Evolutionary conservation across 1,140 invertebrate genomes (phyloP), one percentile per base, ranked within the genome.

Genomic region (Lutraria rhynchaena): DNA sequence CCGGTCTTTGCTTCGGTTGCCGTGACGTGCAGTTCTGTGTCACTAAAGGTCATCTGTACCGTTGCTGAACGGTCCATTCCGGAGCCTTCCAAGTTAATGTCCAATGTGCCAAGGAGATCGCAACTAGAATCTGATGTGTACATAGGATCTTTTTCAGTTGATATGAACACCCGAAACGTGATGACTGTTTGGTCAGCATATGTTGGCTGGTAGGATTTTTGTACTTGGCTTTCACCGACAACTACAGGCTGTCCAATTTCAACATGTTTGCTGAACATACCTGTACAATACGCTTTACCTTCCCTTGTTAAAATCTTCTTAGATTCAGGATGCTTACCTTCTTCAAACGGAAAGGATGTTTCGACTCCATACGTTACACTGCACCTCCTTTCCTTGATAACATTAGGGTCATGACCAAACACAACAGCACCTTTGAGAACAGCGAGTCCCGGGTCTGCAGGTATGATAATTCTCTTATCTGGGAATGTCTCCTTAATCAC

Each of bases 391-490:
- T 61, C 61, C 15, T 35, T n/a, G 13, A 85, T 77, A 9, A 65
- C 76, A 27, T 37, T 22, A 33, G 84, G 81, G 27, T 71, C 29
- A 37, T 76, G 58, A 31, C 81, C 84, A 63, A 81, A 85, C n/a
- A 81, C 71, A 0, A 85, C 81, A 4, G 84, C 81, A 3, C 81
- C 84, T 77, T 85, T 85, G 24, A 85, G 33, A 1, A 85, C 84
- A 7, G 84, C 75, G 9, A 85, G 58, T 17, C 46, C 71, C 3
- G 70, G 29, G 31, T 85, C 84, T 7, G 71, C 51, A 15, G 81
- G 76, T 35, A 83, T 73, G 24, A 85, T 83, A 5, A 85, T 71
- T 19, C 35, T 71, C 44, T 63, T 46, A 24, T 51, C 27, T n/a
- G 69, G 61, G 2, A 81, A 17, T 1, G 22, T 33, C n/a, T n/a